Evolutionary conservation across 2,113 vertebrate genomes (phyloP), one percentile per base, ranked within the genome.

Genomic region (Mandrillus leucophaeus): DNA sequence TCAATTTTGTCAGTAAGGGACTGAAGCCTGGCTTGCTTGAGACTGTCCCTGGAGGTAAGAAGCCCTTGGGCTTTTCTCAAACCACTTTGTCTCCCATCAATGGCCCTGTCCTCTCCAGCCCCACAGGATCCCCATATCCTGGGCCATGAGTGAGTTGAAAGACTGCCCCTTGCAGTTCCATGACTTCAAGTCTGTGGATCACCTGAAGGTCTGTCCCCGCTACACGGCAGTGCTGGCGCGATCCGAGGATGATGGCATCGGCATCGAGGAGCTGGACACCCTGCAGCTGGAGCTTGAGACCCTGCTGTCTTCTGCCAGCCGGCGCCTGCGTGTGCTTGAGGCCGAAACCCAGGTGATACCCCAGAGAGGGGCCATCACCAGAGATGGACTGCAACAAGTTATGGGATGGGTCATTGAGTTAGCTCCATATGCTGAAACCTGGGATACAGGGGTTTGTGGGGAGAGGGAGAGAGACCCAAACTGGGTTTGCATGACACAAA

Each of bases 161-260:
- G 99, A 99, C 98, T 99, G 99, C 92, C 99, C 99, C 8, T 98
- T 99, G 86, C 99, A 99, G 98, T 99, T 99, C 98, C 99, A 99
- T 10, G 99, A 99, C 98, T 99, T 99, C 98, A 99, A 99, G 98
- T 99, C 99, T 0, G 99, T 99, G 85, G 99, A 99, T 98, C 99
- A 99, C 92, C 98, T 99, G 70, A 99, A 99, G 97, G 98, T 99
- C 93, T 99, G 99, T 83, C 99, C 99, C 1, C 99, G 99, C 16
- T 99, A 99, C 98, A 99, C 99, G 0, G 99, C 99, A 0, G 99
- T 99, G 96, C 98, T 99, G 84, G 99, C 99, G 92, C 99, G 99
- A 91, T 99, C 99, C 0, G 99, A 99, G 96, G 99, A 99, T 38
- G 99, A 99, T 96, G 99, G 99, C 87, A 99, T 99, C 64, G 99